phyloP scores from a whole-genome alignment of 2,888 invertebrate species.

The Slavum lentiscoides region DNA sequence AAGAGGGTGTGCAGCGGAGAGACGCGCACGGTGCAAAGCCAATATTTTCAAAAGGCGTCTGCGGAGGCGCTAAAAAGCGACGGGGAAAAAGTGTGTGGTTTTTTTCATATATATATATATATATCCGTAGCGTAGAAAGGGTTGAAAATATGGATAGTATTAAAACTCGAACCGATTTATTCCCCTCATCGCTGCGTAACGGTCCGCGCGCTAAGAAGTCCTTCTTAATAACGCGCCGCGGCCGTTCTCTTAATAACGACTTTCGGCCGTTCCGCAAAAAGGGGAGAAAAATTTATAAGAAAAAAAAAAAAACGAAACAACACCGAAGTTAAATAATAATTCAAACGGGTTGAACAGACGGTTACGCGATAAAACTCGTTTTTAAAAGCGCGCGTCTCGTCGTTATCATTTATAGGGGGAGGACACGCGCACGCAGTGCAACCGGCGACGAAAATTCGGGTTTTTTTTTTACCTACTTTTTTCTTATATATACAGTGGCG shows the following conservation, averaged over 20 bases:
- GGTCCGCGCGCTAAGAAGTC: slow-evolving; percentile 36
- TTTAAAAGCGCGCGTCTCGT: slow-evolving; percentile 42
- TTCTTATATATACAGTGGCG: no score
- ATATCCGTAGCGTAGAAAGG: slow-evolving; percentile 37
- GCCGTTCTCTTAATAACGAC: slow-evolving; percentile 50
- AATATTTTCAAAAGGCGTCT: slow-evolving; percentile 52
- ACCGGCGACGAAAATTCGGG: background rate
- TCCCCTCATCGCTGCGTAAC: slow-evolving; percentile 32
- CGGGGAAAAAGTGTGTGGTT: slow-evolving; percentile 48
- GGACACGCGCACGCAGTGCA: background rate
- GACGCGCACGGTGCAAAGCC: slow-evolving; percentile 47
- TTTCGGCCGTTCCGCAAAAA: slow-evolving; percentile 29
- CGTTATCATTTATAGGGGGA: slow-evolving; percentile 24
- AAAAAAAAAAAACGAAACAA: slow-evolving; percentile 14
- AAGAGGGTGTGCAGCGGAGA: slow-evolving; percentile 32
- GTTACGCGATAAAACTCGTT: slow-evolving; percentile 44
- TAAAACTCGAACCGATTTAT: slow-evolving; percentile 52
- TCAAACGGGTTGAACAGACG: slow-evolving; percentile 47
- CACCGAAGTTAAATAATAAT: slow-evolving; percentile 45
- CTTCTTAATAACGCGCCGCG: slow-evolving; percentile 45
- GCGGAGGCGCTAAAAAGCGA: slow-evolving; percentile 51
- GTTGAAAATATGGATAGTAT: slow-evolving; percentile 53
- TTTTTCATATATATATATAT: slow-evolving; percentile 32
- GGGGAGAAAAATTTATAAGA: slow-evolving; percentile 44
- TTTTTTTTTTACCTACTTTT: no score